Base-by-base conservation (phyloP, 2,888 invertebrate genomes). In the Folsomia manolachei region DNA sequence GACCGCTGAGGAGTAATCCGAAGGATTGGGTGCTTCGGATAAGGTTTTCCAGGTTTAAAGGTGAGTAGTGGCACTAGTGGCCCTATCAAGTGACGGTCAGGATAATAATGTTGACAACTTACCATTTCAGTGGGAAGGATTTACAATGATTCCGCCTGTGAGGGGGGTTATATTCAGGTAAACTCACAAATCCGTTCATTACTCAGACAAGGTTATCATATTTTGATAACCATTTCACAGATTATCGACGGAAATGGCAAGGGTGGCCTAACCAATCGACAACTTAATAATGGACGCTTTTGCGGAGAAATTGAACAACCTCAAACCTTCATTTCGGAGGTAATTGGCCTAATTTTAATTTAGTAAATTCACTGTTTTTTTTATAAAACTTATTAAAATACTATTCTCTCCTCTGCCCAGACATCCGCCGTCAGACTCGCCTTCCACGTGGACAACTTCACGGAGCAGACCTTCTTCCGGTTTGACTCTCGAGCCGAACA, bases 251-350 rank as follows among this genome's bases (percentile, higher is more conserved):
- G 94, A 21, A 94, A 94, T 84, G 56, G 19, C n/a, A 84, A 93
- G 93, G 24, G 92, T 4, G 18, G 92, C 83, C 91, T 94, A 51
- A 93, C 91, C 73, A 94, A 94, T 84, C 88, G 94, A 51, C 91
- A 92, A 81, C 93, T 93, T 81, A 93, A 93, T 0, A n/a, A n/a
- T n/a, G 95, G 95, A 1, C 89, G 93, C 82, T 95, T 94, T 85
- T 95, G 95, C 83, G 95, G 95, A 0, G 95, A 95, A 84, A 94
- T 93, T 66, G 95, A 95, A 82, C 94, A 95, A 82, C 93, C 94
- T 0, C 94, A 95, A 85, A 94, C 94, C 27, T 95, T 95, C 87
- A 95, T 95, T 84, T 95, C 94, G 69, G 95, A 95, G n/a, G n/a
- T n/a, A n/a, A n/a, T n/a, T n/a, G n/a, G n/a, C n/a, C n/a, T n/a